These are phyloP conservation scores for Daktulosphaira vitifoliae DNA, from an alignment of 1,140 invertebrate species.

Conservation along the genomic window DNA sequence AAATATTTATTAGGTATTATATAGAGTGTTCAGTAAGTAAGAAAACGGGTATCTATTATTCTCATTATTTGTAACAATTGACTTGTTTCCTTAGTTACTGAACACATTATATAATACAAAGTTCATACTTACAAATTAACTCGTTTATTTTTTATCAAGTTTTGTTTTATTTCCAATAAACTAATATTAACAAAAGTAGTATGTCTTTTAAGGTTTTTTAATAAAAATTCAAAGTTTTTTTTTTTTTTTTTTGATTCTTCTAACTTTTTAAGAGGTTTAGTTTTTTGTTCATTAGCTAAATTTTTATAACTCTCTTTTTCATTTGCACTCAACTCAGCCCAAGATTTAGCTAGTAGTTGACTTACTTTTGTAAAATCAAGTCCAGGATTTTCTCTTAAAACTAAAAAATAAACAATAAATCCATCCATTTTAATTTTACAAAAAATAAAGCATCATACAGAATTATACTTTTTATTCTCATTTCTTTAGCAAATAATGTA, in stretches of 20 bases:
- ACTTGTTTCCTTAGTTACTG: too few species aligned
- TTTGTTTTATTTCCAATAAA: constrained; percentile 26
- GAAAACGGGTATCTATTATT: too few species aligned
- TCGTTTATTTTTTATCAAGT: constrained; percentile 3
- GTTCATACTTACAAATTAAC: too few species aligned
- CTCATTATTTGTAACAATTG: too few species aligned
- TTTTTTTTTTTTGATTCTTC: constrained; percentile 14
- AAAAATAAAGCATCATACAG: constrained; percentile 20
- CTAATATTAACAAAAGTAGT: constrained; percentile 21
- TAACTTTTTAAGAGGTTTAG: background rate
- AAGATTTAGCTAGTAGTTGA: constrained; percentile 41
- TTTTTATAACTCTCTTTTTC: constrained; percentile 46
- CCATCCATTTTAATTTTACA: background rate
- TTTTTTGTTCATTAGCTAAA: constrained; percentile 38
- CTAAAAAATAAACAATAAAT: constrained; percentile 40
- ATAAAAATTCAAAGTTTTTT: constrained; percentile 14
- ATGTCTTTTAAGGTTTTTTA: constrained; percentile 10
- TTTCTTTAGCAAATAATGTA: constrained; percentile 42
- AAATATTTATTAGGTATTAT: too few species aligned
- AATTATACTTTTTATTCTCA: constrained; percentile 42
- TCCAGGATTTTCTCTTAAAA: constrained; percentile 42
- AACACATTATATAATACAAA: too few species aligned
- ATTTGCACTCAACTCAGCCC: constrained; percentile 44
- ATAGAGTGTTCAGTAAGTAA: too few species aligned
- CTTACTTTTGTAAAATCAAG: constrained; percentile 44